A percentile compares a stretch with the other conserved stretches of the same genome.
Conservation (phyloP, 2,797 vertebrate genomes). For the Sphenodon punctatus region DNA sequence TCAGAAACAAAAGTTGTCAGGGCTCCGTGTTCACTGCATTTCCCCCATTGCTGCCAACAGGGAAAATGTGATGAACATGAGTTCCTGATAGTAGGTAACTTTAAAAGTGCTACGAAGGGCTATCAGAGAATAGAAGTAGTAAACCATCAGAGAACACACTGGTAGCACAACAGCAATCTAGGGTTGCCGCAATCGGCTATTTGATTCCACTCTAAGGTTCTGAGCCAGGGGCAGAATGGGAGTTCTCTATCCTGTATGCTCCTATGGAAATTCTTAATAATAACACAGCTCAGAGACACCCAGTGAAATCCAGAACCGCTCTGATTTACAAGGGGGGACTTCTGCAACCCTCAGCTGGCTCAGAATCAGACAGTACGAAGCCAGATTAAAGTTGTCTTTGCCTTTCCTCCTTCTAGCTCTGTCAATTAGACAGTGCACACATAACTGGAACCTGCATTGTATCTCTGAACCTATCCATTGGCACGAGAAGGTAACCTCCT, state of each 20-base stretch:
- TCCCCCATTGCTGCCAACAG: no score
- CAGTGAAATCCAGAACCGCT: not conserved
- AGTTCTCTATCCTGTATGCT: not conserved
- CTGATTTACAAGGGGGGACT: not conserved
- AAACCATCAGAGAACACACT: no score
- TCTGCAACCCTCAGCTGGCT: not conserved
- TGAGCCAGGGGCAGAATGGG: not conserved
- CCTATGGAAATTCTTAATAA: not conserved
- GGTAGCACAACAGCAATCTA: no score
- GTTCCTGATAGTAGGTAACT: no score
- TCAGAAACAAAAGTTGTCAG: no score
- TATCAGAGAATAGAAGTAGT: no score
- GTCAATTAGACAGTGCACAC: not conserved
- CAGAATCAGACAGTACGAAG: not conserved
- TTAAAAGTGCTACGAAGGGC: no score
- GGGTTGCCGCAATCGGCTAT: no score
- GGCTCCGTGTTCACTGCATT: no score
- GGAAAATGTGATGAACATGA: no score
- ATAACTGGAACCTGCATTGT: not conserved
- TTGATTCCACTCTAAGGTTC: no score
- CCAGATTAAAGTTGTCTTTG: not conserved
- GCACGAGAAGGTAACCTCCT: not conserved
- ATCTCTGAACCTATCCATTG: not conserved
- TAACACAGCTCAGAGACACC: accelerated
- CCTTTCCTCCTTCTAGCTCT: not conserved